Evolutionary conservation across 53 echinoderm and acorn worm species (phyloP).

Genomic region (Arbacia lixula): DNA sequence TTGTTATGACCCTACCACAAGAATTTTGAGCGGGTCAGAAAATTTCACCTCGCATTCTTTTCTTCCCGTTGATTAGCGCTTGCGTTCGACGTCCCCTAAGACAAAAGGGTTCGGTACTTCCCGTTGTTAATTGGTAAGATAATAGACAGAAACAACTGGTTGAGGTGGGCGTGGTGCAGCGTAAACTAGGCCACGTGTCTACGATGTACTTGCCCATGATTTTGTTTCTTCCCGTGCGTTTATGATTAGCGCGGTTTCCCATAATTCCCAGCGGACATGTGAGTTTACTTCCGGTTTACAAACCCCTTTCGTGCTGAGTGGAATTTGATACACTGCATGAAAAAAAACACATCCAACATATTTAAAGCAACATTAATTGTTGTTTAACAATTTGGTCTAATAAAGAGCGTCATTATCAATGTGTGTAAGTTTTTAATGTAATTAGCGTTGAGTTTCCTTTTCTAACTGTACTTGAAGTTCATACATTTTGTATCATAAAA

Average conservation of each 20-base stretch:
- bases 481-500: too few relatives aligned
- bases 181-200: slow-evolving; percentile 13
- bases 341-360: too few relatives aligned
- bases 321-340: slow-evolving; percentile 32
- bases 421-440: too few relatives aligned
- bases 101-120: slow-evolving; percentile 35
- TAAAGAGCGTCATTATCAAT: too few relatives aligned
- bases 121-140: slow-evolving; percentile 26
- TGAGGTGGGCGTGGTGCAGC: slow-evolving; percentile 15
- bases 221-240: slow-evolving; percentile 2
- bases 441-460: too few relatives aligned
- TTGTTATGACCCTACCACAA: too few relatives aligned
- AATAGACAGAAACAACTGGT: slow-evolving; percentile 56
- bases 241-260: not conserved
- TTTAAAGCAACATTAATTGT: too few relatives aligned
- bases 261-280: slow-evolving; percentile 12
- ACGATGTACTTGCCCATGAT: not conserved
- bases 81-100: not conserved
- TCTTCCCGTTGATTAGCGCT: too few relatives aligned
- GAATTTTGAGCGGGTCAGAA: too few relatives aligned
- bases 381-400: too few relatives aligned
- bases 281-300: slow-evolving; percentile 47
- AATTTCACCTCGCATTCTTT: too few relatives aligned
- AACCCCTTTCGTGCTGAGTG: not conserved
- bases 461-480: too few relatives aligned